Evolutionary conservation across 2,113 vertebrate species (phyloP).

Genomic region (Micromys minutus): DNA sequence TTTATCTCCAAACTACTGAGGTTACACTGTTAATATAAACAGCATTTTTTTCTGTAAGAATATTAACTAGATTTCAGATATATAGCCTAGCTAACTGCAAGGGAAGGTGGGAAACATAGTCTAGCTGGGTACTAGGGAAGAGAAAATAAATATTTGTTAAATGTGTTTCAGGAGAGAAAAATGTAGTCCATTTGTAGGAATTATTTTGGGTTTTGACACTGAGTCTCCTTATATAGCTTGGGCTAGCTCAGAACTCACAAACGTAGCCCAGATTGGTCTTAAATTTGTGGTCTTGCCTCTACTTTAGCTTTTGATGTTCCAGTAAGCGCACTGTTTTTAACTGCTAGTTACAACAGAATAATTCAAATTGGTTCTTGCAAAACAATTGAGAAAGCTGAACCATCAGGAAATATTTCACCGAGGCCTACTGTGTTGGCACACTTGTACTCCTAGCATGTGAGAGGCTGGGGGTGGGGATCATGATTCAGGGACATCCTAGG

Average conservation of each 20-base stretch:
- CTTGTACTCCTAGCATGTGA: background rate
- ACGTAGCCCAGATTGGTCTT: background rate
- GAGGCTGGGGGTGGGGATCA: background rate
- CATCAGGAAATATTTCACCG: background rate
- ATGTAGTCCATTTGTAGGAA: background rate
- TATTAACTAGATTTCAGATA: background rate
- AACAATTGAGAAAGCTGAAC: slow-evolving; percentile 34
- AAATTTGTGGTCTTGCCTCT: background rate
- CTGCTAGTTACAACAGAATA: slow-evolving; percentile 23
- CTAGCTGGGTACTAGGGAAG: background rate
- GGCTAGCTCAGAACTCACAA: background rate
- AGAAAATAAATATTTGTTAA: slow-evolving; percentile 50
- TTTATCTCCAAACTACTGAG: background rate
- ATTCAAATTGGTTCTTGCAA: slow-evolving; percentile 1
- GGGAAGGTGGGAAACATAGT: background rate
- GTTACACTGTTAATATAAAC: background rate
- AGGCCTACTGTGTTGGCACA: background rate
- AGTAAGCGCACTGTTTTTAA: slow-evolving; percentile 6
- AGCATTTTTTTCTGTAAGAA: background rate
- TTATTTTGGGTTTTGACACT: background rate
- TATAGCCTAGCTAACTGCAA: background rate
- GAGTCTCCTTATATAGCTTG: background rate
- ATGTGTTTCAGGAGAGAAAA: slow-evolving; percentile 15
- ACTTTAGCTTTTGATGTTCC: background rate
- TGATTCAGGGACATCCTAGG: background rate